Base-by-base conservation (phyloP, 1,140 invertebrate species). In the Papilio dardanus region DNA sequence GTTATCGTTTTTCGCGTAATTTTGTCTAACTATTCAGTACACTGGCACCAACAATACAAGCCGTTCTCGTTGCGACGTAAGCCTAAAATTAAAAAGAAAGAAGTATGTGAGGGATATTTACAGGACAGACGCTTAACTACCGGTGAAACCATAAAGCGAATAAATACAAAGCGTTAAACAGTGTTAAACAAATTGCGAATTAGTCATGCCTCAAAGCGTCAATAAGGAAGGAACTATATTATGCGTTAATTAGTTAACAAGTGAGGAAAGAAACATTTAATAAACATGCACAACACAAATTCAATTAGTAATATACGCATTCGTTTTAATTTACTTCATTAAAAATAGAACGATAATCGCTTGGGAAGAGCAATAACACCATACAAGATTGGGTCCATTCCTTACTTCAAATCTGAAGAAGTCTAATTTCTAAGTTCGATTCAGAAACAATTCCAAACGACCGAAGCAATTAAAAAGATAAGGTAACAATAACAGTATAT, bases 41-140 rank as follows among this genome's bases (percentile, higher is more conserved):
- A 80, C 77, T 69, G 8, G 46, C 71, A 73, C 71, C 46, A 1
- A 58, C 19, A 37, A 54, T 19, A 30, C 50, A 58, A 31, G 71
- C n/a, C 71, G 71, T 73, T 50, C 21, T 3, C 31, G 46, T 35
- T 37, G 50, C 16, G 46, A 73, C 42, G 46, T 58, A 33, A 68
- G 81, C 90, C 90, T 92, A 90, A 84, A 92, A 92, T 88, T 83
- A 84, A 86, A 89, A 86, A 88, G 81, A 92, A 87, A 86, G 74
- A 84, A 81, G 74, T 71, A 82, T 89, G 81, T 88, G 40, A 82
- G 81, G 76, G 50, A 73, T 84, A 86, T 84, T 75, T 83, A 86
- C 84, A 84, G 80, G 58, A 78, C 19, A 69, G 67, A 54, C 42
- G 46, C 42, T 54, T 46, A 71, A 58, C 71, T 73, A 76, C 35